Evolutionary conservation across 2,888 invertebrate genomes (phyloP), one percentile per base, ranked within the genome.

Genomic region (Polyploca ridens): DNA sequence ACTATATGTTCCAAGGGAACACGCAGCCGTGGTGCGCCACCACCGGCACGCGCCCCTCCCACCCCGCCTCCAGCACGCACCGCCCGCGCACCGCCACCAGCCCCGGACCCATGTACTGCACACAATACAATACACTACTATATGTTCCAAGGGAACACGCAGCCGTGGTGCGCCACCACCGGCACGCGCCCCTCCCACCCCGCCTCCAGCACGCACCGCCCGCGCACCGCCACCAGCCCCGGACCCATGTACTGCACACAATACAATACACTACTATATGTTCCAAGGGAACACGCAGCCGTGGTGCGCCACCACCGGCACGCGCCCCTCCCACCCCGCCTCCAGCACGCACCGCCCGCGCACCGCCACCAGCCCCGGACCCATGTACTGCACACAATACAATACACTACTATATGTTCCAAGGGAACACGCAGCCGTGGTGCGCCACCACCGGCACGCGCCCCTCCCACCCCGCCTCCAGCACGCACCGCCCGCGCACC

Each of bases 91-190:
- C 77, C 13, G 73, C 65, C 73, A 79, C 79, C 76, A 91, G 76
- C 8, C 82, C 85, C 0, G 75, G 63, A 1, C 91, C 91, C 87
- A 94, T 86, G 77, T 94, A 94, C 94, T 94, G 82, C 10, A 66
- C 64, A 67, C 66, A 64, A 8, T 33, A 38, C 38, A 41, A 14
- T 58, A 71, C 63, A 63, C 10, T 19, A n/a, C 35, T n/a, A n/a
- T n/a, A n/a, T n/a, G n/a, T n/a, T n/a, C n/a, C n/a, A n/a, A n/a
- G n/a, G n/a, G n/a, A 46, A 41, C 11, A 41, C 13, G 41, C 38
- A 38, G 38, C 6, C 38, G 38, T 38, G 38, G 38, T 38, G 38
- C 5, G 38, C 8, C 8, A 38, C 38, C 1, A 38, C 8, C 6
- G 38, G 38, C 6, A 38, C 38, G 5, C 6, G 38, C 1, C 38